Base-by-base conservation (phyloP, 2,888 invertebrate genomes). In the Apoderus coryli region DNA sequence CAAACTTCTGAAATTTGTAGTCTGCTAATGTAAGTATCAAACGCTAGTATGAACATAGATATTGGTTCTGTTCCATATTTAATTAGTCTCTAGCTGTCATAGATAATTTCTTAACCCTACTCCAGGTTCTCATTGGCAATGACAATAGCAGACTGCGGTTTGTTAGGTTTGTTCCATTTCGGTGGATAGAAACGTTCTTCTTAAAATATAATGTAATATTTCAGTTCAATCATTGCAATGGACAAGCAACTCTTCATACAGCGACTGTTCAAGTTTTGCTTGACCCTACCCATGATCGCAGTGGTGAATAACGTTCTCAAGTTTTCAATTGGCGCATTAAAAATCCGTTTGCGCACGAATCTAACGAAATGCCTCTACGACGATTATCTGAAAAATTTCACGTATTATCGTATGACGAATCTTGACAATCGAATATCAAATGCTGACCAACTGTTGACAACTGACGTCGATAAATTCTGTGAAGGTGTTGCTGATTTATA, bases 391-490 rank as follows among this genome's bases (percentile, higher is more conserved):
- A 85, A 79, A 84, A 90, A 88, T 30, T 89, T 85, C 58, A 95
- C 93, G 3, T 96, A 90, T 60, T 96, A 96, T 61, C 85, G 92
- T 63, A 88, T 96, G 71, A 79, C 80, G 36, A 93, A 95, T 60
- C 62, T 95, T 46, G 95, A 96, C 60, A 89, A 84, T 50, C 69
- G 93, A 52, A 90, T 95, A 59, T 72, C 88, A 7, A 96, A 96
- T 62, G 86, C 90, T 2, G 96, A 96, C 59, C 95, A 96, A 55
- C 64, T 96, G 27, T 61, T 96, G 32, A 93, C 95, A 0, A 90
- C 86, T 1, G 96, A 98, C 54, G 84, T 96, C 2, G 96, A 96
- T 56, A 90, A 89, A 59, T 95, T 98, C 64, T 95, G 95, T 56
- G 88, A 89, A 44, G 84, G 89, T 32, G 77, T 92, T 16, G 85